A percentile compares a stretch with the other conserved stretches of the same genome.
phyloP scores from a whole-genome alignment of 2,888 invertebrate genomes.

The Zygogramma bicolorata region DNA sequence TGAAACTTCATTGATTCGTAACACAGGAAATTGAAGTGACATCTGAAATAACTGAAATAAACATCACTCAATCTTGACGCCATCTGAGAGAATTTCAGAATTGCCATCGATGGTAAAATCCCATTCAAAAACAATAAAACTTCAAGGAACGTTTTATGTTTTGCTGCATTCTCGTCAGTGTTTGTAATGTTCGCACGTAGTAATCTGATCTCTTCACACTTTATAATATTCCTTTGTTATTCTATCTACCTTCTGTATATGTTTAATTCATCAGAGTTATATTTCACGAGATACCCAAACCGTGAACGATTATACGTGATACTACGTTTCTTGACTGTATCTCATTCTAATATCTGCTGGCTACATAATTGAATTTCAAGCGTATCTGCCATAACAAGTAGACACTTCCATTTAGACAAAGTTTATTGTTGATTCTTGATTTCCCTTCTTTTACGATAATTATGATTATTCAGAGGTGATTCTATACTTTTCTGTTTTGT shows the following conservation, averaged over 20 bases:
- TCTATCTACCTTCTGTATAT: neutral
- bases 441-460: neutral
- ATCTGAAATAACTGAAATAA: too few species aligned
- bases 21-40: too few species aligned
- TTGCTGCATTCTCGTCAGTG: neutral
- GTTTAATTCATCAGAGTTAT: neutral
- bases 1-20: too few species aligned
- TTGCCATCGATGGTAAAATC: too few species aligned
- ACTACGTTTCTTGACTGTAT: neutral
- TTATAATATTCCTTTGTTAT: neutral
- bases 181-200: neutral
- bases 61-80: too few species aligned
- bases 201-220: neutral
- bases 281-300: slow-evolving; percentile 2
- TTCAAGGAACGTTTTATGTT: neutral
- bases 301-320: neutral
- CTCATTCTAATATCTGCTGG: neutral
- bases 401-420: slow-evolving; percentile 13
- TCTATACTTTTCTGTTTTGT: neutral
- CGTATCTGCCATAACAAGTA: slow-evolving; percentile 13
- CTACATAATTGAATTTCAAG: slow-evolving; percentile 18
- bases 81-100: too few species aligned
- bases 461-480: neutral
- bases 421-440: neutral
- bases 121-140: neutral